Base-by-base conservation (phyloP, 2,113 vertebrate genomes). In the Tauraco erythrolophus region DNA sequence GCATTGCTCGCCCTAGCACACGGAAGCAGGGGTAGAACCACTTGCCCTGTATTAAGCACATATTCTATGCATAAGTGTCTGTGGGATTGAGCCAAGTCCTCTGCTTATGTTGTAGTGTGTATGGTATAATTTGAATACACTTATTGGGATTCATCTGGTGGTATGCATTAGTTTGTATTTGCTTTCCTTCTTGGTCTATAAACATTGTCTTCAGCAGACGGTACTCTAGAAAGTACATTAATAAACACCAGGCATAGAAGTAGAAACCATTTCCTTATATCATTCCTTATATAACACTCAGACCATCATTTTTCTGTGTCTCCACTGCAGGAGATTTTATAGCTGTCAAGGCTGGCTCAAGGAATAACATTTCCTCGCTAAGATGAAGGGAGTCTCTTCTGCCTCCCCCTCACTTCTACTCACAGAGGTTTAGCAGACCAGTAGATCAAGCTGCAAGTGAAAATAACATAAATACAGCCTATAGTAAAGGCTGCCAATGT, bases 91-190 rank as follows among this genome's bases (percentile, higher is more conserved):
- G 51, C 3, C 65, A 60, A 54, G 56, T 11, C 17, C 28, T 58
- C 37, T 17, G 14, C 31, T 48, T 15, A 3, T 0, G 3, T 10
- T 70, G 35, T 18, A 31, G 3, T 14, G 11, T 14, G 5, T 25
- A 33, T 28, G 19, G 13, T 43, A 7, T 11, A 54, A 74, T 30
- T 51, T 31, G 43, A 83, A 51, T 15, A 25, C 2, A 56, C 24
- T n/a, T 3, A 12, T 1, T 72, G 5, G 7, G 50, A 70, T 65
- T 70, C 24, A 14, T 18, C 46, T 46, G 28, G 43, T 80, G 50
- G 27, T 43, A 70, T 27, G 12, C 12, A 22, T 75, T 68, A 13
- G 6, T 46, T 43, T 51, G 25, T 33, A 30, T 28, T 72, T 37
- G 19, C 45, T 87, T 81, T 87, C 18, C 19, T 56, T 69, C 81